Evolutionary conservation across 1,140 invertebrate species (phyloP).

Genomic region (Drosophila arawakana): DNA sequence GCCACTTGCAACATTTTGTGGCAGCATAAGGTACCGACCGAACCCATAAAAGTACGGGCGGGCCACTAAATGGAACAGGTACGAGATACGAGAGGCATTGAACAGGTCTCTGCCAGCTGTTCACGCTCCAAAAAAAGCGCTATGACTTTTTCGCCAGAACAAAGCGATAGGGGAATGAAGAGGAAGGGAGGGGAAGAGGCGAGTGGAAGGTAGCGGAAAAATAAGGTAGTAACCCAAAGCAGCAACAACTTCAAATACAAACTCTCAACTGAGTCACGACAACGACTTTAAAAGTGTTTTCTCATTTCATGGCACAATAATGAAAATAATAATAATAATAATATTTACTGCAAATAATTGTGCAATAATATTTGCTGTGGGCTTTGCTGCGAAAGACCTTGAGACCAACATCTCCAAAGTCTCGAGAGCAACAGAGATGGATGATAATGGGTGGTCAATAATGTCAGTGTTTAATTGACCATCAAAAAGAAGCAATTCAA

Average conservation of each 20-base stretch:
- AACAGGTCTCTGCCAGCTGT: conserved; percentile 59
- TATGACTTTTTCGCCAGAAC: conserved; percentile 65
- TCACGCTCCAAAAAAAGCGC: conserved; percentile 78
- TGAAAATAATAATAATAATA: conserved; percentile 22
- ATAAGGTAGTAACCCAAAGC: background rate
- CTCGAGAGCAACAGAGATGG: conserved; percentile 4
- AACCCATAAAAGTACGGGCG: conserved; percentile 80
- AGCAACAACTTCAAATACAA: conserved; percentile 2
- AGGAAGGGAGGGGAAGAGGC: conserved; percentile 1
- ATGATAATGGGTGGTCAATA: conserved; percentile 38
- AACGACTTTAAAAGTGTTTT: conserved; percentile 31
- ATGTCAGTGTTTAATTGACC: conserved; percentile 59
- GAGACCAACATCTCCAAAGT: conserved; percentile 14
- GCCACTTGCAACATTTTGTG: conserved; percentile 60
- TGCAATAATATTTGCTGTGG: conserved; percentile 52
- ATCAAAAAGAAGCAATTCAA: conserved; percentile 26
- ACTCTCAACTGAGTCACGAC: conserved; percentile 38
- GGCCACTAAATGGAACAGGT: conserved; percentile 78
- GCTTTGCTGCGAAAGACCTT: conserved; percentile 30
- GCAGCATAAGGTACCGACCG: conserved; percentile 73
- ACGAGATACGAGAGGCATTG: conserved; percentile 20
- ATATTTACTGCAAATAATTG: conserved; percentile 70
- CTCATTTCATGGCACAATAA: conserved; percentile 52
- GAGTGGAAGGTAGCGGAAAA: background rate
- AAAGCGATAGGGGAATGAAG: conserved; percentile 28